Conservation (phyloP, 2,797 vertebrate genomes). For the Emydoidea blandingii region DNA sequence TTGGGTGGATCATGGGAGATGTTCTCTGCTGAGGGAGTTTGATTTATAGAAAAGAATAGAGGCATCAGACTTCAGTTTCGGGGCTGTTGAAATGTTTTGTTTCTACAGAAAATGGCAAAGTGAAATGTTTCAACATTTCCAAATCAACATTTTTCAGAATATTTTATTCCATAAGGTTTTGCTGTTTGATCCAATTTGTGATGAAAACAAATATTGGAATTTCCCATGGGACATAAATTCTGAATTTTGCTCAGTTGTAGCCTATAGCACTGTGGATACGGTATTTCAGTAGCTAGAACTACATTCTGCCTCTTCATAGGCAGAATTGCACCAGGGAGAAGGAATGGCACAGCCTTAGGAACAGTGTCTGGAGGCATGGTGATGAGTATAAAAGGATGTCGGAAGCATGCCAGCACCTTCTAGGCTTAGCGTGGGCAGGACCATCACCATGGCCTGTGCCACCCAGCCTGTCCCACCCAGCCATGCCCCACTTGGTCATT, state of each 20-base stretch:
- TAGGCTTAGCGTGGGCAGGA: not conserved
- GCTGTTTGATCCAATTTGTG: not conserved
- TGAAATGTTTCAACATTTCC: not conserved
- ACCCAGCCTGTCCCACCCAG: not conserved
- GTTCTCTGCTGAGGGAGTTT: accelerated
- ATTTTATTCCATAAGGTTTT: not conserved
- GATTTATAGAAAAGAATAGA: not conserved
- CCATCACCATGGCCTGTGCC: not conserved
- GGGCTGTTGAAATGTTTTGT: not conserved
- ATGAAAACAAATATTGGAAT: not conserved
- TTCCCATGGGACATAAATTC: not conserved
- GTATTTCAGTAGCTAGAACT: not conserved
- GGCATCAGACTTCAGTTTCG: not conserved
- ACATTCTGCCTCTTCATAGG: not conserved
- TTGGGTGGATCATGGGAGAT: not conserved
- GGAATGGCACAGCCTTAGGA: not conserved
- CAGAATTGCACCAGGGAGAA: not conserved
- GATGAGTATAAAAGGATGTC: not conserved
- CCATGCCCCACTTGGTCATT: not conserved
- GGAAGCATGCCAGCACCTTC: not conserved
- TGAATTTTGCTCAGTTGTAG: not conserved
- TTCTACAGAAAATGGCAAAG: not conserved
- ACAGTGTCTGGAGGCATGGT: not conserved
- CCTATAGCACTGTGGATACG: not conserved
- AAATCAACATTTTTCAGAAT: not conserved